These are phyloP conservation scores for Lycaon pictus DNA, from an alignment of 2,113 vertebrate species.

Conservation along the genomic window DNA sequence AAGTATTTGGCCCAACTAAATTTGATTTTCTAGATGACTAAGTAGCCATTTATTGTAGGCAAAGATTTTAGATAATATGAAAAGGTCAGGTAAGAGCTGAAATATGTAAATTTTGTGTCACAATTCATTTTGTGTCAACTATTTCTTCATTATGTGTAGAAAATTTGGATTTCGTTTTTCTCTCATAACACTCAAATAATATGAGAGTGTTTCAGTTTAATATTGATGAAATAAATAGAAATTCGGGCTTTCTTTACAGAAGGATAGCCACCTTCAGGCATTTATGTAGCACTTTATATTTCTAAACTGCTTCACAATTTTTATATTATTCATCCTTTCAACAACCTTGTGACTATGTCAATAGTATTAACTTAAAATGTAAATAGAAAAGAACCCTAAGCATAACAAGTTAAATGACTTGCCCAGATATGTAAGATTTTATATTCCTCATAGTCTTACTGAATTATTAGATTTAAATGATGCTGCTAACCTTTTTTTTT, in stretches of 20 bases:
- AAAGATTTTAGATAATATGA: conserved; percentile 68
- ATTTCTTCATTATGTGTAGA: conserved; percentile 64
- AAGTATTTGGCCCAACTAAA: conserved; percentile 65
- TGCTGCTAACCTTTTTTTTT: not conserved
- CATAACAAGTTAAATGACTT: conserved; percentile 15
- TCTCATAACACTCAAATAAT: conserved; percentile 10
- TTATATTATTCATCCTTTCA: conserved; percentile 45
- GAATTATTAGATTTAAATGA: conserved; percentile 10
- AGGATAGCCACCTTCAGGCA: not conserved
- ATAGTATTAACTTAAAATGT: conserved; percentile 12
- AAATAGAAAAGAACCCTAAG: not conserved
- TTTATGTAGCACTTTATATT: conserved; percentile 28
- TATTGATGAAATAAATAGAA: conserved; percentile 60
- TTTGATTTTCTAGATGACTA: conserved; percentile 76
- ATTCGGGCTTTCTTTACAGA: not conserved
- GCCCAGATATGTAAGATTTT: not conserved
- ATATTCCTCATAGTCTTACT: not conserved
- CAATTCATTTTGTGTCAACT: conserved; percentile 63
- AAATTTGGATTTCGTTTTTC: conserved; percentile 35
- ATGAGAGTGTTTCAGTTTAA: conserved; percentile 43
- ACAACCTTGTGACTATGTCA: conserved; percentile 21
- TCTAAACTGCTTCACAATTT: conserved; percentile 12
- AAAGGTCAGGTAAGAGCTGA: conserved; percentile 67
- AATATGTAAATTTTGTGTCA: conserved; percentile 73
- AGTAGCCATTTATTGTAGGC: conserved; percentile 58